Evolutionary conservation across 53 echinoderm and acorn worm genomes (phyloP).

Genomic region (Holothuria scabra): DNA sequence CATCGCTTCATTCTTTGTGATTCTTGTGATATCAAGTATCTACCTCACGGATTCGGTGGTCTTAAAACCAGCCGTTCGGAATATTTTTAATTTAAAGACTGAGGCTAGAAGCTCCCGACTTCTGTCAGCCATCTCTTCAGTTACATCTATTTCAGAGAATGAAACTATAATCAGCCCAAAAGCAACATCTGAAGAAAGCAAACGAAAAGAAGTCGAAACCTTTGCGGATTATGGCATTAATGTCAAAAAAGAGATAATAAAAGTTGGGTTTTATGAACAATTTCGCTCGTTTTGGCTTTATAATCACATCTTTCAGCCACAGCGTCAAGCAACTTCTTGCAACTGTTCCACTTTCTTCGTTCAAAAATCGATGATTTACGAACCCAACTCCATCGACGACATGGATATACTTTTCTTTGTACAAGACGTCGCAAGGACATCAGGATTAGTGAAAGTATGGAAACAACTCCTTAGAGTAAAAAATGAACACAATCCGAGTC

Average conservation of each 20-base stretch:
- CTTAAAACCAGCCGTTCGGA: no score
- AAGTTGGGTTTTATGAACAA: conserved; percentile 7
- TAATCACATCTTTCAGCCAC: background rate
- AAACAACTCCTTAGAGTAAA: background rate
- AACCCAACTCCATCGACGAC: background rate
- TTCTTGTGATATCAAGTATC: no score
- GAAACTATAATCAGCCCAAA: no score
- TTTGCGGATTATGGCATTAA: no score
- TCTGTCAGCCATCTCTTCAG: no score
- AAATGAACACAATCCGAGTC: background rate
- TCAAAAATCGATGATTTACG: background rate
- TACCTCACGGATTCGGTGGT: no score
- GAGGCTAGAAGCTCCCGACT: no score
- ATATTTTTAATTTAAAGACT: no score
- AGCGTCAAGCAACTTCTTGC: background rate
- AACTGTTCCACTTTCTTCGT: background rate
- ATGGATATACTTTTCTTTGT: conserved; percentile 1
- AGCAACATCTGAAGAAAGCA: no score
- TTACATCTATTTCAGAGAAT: no score
- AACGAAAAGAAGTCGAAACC: no score
- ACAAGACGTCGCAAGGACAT: background rate
- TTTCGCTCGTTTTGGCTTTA: conserved; percentile 2
- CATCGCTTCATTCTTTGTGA: no score
- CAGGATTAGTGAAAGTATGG: background rate
- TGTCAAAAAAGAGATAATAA: background rate